These are phyloP conservation scores for Psilopsiagon aymara DNA, from an alignment of 2,113 vertebrate genomes.

Conservation along the genomic window DNA sequence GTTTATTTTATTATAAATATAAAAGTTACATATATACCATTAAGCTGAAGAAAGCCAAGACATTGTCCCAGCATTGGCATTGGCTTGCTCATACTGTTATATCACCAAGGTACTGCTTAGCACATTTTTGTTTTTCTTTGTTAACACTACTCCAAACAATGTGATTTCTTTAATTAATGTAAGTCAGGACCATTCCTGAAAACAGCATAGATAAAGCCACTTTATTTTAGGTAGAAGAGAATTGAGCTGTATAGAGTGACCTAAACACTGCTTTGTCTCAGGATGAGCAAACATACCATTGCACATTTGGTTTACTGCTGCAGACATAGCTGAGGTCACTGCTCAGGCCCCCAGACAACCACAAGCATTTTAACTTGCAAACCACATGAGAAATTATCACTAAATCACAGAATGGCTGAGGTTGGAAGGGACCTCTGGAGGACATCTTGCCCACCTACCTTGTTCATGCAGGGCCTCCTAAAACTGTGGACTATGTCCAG, in stretches of 20 bases:
- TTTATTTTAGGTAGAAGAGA: neutral
- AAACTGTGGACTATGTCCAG: neutral
- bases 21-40: neutral
- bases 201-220: neutral
- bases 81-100: neutral
- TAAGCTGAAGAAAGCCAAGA: neutral
- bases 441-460: neutral
- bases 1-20: neutral
- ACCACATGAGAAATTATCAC: neutral
- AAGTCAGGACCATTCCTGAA: neutral
- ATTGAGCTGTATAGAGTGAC: neutral
- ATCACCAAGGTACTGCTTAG: neutral
- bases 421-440: neutral
- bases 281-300: neutral
- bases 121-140: neutral
- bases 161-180: neutral
- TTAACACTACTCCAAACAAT: neutral
- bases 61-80: neutral
- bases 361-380: neutral
- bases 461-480: neutral
- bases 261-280: neutral
- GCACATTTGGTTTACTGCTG: neutral
- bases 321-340: neutral
- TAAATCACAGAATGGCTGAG: neutral
- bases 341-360: neutral